Evolutionary conservation across 2,888 invertebrate species (phyloP).

Genomic region (Platerodrilus igneus): DNA sequence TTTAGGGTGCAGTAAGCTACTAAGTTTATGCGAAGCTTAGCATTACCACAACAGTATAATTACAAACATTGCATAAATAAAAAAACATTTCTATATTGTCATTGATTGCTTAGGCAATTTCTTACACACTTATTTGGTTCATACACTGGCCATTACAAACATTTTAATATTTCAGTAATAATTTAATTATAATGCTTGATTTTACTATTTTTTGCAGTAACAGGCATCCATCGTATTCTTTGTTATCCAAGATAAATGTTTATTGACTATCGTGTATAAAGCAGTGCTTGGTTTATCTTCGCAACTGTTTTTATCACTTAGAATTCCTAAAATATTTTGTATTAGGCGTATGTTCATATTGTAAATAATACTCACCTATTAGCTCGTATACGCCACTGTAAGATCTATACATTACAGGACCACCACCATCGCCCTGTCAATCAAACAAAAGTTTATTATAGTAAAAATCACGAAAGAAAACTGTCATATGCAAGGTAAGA

Average conservation of each 20-base stretch:
- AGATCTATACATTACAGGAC: slow-evolving; percentile 53
- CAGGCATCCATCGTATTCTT: slow-evolving; percentile 55
- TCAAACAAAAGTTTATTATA: slow-evolving; percentile 12
- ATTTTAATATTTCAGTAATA: too few relatives aligned
- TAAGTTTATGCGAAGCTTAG: too few relatives aligned
- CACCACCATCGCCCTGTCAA: slow-evolving; percentile 54
- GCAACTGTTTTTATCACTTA: slow-evolving; percentile 52
- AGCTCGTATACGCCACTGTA: slow-evolving; percentile 51
- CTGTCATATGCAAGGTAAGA: too few relatives aligned
- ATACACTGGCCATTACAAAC: too few relatives aligned
- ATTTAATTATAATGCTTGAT: too few relatives aligned
- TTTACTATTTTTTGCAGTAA: slow-evolving; percentile 50
- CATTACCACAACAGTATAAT: too few relatives aligned
- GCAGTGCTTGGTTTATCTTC: slow-evolving; percentile 45
- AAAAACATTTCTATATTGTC: too few relatives aligned
- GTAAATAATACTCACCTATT: slow-evolving; percentile 43
- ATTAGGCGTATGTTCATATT: too few relatives aligned
- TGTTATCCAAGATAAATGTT: slow-evolving; percentile 56
- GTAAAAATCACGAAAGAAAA: slow-evolving; percentile 10
- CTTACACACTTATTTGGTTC: too few relatives aligned
- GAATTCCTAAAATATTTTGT: slow-evolving; percentile 50
- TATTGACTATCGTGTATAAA: slow-evolving; percentile 51
- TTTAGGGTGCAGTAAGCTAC: too few relatives aligned
- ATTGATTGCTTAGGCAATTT: too few relatives aligned
- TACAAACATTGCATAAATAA: too few relatives aligned